Percentiles rank a stretch among this genome's conserved stretches.
Evolutionary conservation across 92 coral and sea anemone species (phyloP).

Genomic region (Phenganax subtilis): DNA sequence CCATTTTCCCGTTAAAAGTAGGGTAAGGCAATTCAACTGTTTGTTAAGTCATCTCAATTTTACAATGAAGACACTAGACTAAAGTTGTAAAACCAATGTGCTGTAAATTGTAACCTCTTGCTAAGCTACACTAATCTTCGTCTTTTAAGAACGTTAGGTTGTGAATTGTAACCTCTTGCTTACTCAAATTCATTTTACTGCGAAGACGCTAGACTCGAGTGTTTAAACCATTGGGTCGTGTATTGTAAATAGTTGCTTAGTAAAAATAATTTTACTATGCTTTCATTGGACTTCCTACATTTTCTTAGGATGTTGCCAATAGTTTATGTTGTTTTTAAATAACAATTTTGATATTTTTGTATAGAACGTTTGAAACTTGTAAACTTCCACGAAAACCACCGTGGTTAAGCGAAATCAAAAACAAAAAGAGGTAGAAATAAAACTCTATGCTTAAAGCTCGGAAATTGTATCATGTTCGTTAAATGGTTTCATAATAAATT

Average conservation of each 20-base stretch:
- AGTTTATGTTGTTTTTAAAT: neutral
- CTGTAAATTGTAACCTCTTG: neutral
- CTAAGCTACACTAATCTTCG: too few species aligned
- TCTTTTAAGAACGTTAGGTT: too few species aligned
- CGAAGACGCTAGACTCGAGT: too few species aligned
- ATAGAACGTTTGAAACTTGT: constrained; percentile 58
- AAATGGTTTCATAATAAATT: neutral
- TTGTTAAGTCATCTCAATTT: neutral
- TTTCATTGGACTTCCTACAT: neutral
- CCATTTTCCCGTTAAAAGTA: neutral
- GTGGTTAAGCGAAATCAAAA: constrained; percentile 71
- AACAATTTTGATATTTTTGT: neutral
- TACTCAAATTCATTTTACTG: too few species aligned
- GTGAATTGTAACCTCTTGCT: too few species aligned
- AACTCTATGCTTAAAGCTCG: neutral
- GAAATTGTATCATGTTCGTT: neutral
- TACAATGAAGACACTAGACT: neutral
- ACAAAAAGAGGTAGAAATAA: constrained; percentile 50
- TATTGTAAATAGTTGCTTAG: too few species aligned
- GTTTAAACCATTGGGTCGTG: too few species aligned
- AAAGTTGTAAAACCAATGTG: neutral
- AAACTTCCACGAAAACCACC: constrained; percentile 79
- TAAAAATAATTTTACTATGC: too few species aligned
- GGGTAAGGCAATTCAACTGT: neutral
- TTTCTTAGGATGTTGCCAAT: neutral